Evolutionary conservation across 2,888 invertebrate genomes (phyloP).

Genomic region (Protonemura montana): DNA sequence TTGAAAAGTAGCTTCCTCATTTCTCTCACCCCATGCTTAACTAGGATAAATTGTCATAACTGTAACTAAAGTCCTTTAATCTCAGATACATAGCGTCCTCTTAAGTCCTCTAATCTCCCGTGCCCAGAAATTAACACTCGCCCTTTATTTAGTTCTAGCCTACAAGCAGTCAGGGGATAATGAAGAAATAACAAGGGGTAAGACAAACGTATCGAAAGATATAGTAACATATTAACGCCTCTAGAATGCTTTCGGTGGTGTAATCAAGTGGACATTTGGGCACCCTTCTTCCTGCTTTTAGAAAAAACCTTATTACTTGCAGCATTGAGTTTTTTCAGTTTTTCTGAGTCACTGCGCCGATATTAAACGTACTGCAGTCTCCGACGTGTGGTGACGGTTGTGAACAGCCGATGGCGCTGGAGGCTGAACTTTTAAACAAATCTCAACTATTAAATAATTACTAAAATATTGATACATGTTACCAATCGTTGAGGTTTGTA

Average conservation of each 20-base stretch:
- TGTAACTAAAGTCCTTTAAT: too few relatives aligned
- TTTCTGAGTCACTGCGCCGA: too few relatives aligned
- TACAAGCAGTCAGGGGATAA: slow-evolving; percentile 29
- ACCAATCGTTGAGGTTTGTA: too few relatives aligned
- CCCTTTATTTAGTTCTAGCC: slow-evolving; percentile 29
- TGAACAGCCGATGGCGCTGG: too few relatives aligned
- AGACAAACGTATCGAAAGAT: not conserved
- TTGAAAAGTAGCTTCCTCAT: not conserved
- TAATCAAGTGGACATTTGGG: not conserved
- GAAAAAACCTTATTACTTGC: not conserved
- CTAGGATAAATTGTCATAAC: too few relatives aligned
- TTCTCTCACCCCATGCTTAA: not conserved
- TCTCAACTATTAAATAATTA: too few relatives aligned
- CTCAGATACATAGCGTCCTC: too few relatives aligned
- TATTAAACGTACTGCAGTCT: too few relatives aligned
- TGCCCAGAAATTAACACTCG: not conserved
- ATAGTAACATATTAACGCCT: not conserved
- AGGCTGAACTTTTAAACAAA: too few relatives aligned
- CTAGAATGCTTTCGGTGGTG: not conserved
- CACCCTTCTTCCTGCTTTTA: not conserved
- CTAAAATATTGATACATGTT: too few relatives aligned
- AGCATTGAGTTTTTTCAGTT: too few relatives aligned
- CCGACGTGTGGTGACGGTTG: too few relatives aligned
- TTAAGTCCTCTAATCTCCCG: not conserved
- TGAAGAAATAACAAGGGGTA: slow-evolving; percentile 23